phyloP scores from a whole-genome alignment of 2,888 invertebrate species.

The Papilio demoleus region DNA sequence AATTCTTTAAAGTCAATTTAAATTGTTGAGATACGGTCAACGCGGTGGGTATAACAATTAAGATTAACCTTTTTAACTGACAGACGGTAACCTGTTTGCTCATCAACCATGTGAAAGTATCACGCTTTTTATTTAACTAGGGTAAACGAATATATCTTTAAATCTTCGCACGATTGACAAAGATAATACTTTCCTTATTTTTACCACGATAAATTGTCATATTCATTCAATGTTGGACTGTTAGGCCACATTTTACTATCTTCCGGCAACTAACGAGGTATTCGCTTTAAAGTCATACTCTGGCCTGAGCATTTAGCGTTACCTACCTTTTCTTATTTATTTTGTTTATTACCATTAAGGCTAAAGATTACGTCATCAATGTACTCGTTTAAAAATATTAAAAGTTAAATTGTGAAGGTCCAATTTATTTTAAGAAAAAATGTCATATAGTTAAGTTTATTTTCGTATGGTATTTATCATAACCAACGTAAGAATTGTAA shows the following conservation, averaged over 20 bases:
- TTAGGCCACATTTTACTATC: too few relatives aligned
- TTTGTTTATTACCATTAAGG: too few relatives aligned
- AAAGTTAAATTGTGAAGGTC: constrained; percentile 28
- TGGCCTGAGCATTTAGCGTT: not conserved
- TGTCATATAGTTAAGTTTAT: constrained; percentile 54
- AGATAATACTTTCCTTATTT: too few relatives aligned
- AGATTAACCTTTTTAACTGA: constrained; percentile 38
- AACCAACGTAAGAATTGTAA: constrained; percentile 51
- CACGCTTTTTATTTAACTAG: not conserved
- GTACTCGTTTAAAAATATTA: constrained; percentile 16
- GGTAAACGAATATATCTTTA: not conserved
- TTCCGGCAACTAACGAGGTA: too few relatives aligned
- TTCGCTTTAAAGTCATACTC: too few relatives aligned
- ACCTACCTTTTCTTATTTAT: not conserved
- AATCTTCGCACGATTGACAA: too few relatives aligned
- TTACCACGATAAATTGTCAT: too few relatives aligned
- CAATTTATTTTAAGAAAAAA: constrained; percentile 55
- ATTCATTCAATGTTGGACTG: too few relatives aligned
- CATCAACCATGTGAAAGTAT: not conserved
- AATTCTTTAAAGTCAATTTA: constrained; percentile 24
- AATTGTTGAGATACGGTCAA: constrained; percentile 26
- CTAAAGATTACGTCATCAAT: not conserved
- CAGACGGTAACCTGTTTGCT: constrained; percentile 10
- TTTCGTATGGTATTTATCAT: constrained; percentile 53
- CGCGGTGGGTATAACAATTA: constrained; percentile 23